phyloP scores from a whole-genome alignment of 2,113 vertebrate species.

The Rhinopithecus roxellana region DNA sequence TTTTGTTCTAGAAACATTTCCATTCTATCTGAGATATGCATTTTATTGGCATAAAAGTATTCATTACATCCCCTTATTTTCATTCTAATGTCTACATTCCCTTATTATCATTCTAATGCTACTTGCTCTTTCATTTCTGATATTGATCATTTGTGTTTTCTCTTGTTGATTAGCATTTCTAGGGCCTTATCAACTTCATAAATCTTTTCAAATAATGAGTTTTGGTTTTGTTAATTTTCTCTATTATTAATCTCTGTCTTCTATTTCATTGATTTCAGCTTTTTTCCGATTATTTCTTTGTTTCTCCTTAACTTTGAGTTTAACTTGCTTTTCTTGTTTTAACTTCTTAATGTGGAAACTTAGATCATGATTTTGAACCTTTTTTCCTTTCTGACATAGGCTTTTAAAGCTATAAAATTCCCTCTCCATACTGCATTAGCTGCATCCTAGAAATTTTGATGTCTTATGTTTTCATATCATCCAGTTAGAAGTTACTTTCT shows the following conservation, averaged over 20 bases:
- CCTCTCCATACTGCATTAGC: neutral
- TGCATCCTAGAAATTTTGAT: neutral
- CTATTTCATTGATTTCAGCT: neutral
- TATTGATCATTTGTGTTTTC: neutral
- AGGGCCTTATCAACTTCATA: neutral
- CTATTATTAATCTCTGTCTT: neutral
- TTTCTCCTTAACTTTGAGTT: neutral
- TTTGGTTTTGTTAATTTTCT: neutral
- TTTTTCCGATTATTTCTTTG: neutral
- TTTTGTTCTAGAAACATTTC: neutral
- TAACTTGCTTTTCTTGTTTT: neutral
- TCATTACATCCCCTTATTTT: neutral
- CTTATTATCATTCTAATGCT: neutral
- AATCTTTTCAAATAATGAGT: neutral
- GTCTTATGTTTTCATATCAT: neutral
- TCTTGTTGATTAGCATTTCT: neutral
- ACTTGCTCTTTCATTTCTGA: neutral
- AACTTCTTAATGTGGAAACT: neutral
- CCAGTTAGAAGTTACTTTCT: neutral
- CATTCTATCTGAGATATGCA: neutral
- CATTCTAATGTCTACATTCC: neutral
- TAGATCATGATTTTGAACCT: neutral
- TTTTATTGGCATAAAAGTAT: neutral
- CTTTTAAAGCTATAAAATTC: neutral
- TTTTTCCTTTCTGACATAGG: neutral